phyloP scores from a whole-genome alignment of 2,888 invertebrate species.

The Aspidapion aeneum region DNA sequence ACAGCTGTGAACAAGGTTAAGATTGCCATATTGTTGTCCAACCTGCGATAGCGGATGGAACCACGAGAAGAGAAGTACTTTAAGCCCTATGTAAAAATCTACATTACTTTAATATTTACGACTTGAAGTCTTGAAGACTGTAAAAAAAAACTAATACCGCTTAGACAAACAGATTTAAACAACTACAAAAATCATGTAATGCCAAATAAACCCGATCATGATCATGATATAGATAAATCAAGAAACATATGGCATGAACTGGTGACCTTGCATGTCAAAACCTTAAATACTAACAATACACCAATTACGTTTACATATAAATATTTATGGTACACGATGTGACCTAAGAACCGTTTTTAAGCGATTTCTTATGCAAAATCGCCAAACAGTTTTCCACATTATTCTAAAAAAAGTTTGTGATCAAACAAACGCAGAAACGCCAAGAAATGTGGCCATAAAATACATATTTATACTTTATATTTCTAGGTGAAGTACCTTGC shows the following conservation, averaged over 20 bases:
- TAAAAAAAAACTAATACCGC: too few relatives aligned
- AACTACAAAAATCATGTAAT: too few relatives aligned
- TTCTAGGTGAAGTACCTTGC: background rate
- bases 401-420: background rate
- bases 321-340: background rate
- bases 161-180: too few relatives aligned
- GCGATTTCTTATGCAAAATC: background rate
- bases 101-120: too few relatives aligned
- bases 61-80: too few relatives aligned
- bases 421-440: background rate
- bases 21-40: too few relatives aligned
- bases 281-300: slow-evolving; percentile 9
- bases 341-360: background rate
- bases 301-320: background rate
- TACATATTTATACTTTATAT: background rate
- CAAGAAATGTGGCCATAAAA: background rate
- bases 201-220: background rate
- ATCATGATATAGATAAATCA: too few relatives aligned
- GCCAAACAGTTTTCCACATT: background rate
- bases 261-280: slow-evolving; percentile 13
- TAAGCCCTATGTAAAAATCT: too few relatives aligned
- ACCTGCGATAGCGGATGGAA: too few relatives aligned
- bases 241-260: slow-evolving; percentile 2
- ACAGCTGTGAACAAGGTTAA: too few relatives aligned
- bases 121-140: too few relatives aligned